phyloP scores from a whole-genome alignment of 1,140 invertebrate species.

The Nasonia giraulti region DNA sequence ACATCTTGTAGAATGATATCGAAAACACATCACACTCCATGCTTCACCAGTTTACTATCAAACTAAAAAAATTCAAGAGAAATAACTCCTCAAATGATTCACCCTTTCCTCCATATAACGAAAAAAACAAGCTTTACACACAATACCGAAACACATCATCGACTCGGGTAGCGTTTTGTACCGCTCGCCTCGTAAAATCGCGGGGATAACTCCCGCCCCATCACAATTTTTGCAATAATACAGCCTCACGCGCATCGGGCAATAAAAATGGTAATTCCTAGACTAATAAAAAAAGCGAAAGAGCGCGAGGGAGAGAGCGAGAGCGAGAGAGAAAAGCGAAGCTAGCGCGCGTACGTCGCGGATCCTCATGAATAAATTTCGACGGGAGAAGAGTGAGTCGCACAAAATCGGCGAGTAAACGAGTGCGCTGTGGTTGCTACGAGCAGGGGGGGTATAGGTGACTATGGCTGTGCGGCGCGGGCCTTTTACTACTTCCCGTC shows the following conservation, averaged over 20 bases:
- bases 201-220: background rate
- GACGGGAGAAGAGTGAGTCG: slow-evolving; percentile 43
- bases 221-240: slow-evolving; percentile 42
- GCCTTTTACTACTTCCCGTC: slow-evolving; percentile 67
- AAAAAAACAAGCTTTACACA: background rate
- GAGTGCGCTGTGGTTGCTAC: slow-evolving; percentile 3
- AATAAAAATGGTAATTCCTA: slow-evolving; percentile 50
- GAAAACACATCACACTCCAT: too few species aligned
- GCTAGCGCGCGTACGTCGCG: background rate
- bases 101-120: too few species aligned
- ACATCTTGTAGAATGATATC: too few species aligned
- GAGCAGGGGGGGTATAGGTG: background rate
- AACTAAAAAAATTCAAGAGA: too few species aligned
- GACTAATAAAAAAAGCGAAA: slow-evolving; percentile 21
- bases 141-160: background rate
- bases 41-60: too few species aligned
- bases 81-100: too few species aligned
- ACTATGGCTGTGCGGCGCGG: slow-evolving; percentile 45
- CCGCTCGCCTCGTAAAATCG: slow-evolving; percentile 33
- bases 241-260: slow-evolving; percentile 18
- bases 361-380: slow-evolving; percentile 52
- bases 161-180: background rate
- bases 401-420: slow-evolving; percentile 53
- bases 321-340: background rate
- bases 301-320: background rate